A percentile compares a stretch with the other conserved stretches of the same genome.
Conservation (phyloP, 2,888 invertebrate genomes). For the Pinctada fucata region DNA sequence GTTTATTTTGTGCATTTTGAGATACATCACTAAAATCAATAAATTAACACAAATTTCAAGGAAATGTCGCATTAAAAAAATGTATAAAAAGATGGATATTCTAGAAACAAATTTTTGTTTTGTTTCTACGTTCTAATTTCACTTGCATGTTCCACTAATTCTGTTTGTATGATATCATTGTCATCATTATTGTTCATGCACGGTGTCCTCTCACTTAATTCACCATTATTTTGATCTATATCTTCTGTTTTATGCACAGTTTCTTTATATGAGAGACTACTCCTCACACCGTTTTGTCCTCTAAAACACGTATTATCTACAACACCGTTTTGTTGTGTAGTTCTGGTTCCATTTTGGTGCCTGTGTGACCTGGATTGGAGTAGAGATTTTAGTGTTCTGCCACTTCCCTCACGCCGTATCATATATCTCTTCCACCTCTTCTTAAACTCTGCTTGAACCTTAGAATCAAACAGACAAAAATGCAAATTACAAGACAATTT, state of each 20-base stretch:
- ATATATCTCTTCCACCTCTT: conserved; percentile 60
- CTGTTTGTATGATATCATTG: background rate
- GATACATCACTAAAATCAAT: too few relatives aligned
- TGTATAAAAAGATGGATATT: too few relatives aligned
- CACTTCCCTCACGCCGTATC: conserved; percentile 33
- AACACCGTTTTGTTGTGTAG: background rate
- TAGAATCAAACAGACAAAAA: conserved; percentile 18
- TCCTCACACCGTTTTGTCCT: background rate
- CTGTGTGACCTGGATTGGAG: background rate
- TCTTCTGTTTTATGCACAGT: background rate
- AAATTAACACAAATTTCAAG: too few relatives aligned
- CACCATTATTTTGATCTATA: background rate
- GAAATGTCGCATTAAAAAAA: too few relatives aligned
- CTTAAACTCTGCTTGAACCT: conserved; percentile 64
- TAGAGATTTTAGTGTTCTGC: conserved; percentile 5
- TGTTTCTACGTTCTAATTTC: too few relatives aligned
- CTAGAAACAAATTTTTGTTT: too few relatives aligned
- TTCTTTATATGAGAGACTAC: background rate
- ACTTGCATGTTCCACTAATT: background rate
- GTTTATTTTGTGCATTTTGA: too few relatives aligned
- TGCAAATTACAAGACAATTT: background rate
- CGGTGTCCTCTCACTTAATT: background rate
- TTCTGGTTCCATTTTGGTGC: background rate
- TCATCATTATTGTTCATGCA: background rate
- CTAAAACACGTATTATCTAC: background rate